phyloP scores from a whole-genome alignment of 2,113 vertebrate genomes.

The Syngnathus typhle region DNA sequence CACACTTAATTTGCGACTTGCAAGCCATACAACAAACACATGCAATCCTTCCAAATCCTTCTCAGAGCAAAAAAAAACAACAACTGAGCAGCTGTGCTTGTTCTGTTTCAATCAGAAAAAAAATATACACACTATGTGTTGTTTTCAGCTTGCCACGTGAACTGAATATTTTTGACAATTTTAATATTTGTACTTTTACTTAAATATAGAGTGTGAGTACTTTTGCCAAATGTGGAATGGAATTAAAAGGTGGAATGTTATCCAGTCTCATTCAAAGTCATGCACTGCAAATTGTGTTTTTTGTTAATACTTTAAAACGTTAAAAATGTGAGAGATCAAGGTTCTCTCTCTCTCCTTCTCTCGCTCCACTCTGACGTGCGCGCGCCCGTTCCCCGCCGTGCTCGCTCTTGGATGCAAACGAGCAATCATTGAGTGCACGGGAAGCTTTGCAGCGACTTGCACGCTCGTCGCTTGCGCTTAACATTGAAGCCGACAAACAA shows the following conservation, averaged over 20 bases:
- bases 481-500: not conserved
- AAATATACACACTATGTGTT: not conserved
- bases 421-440: constrained; percentile 35
- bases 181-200: too few relatives aligned
- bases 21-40: constrained; percentile 22
- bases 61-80: constrained; percentile 29
- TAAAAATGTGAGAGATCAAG: too few relatives aligned
- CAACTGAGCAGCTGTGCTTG: constrained; percentile 35
- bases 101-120: constrained; percentile 13
- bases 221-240: too few relatives aligned
- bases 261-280: too few relatives aligned
- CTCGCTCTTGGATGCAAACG: constrained; percentile 35
- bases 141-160: constrained; percentile 5
- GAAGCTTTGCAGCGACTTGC: not conserved
- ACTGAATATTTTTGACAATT: too few relatives aligned
- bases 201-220: too few relatives aligned
- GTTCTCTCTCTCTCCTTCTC: not conserved
- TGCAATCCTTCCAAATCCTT: constrained; percentile 39
- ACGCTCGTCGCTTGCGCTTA: not conserved
- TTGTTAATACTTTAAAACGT: too few relatives aligned
- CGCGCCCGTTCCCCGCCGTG: not conserved
- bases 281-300: too few relatives aligned
- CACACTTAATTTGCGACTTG: constrained; percentile 15
- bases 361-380: not conserved
- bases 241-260: too few relatives aligned